A percentile compares a stretch with the other conserved stretches of the same genome.
Evolutionary conservation across 2,888 invertebrate species (phyloP).

Genomic region (Orthonychiurus folsomi): DNA sequence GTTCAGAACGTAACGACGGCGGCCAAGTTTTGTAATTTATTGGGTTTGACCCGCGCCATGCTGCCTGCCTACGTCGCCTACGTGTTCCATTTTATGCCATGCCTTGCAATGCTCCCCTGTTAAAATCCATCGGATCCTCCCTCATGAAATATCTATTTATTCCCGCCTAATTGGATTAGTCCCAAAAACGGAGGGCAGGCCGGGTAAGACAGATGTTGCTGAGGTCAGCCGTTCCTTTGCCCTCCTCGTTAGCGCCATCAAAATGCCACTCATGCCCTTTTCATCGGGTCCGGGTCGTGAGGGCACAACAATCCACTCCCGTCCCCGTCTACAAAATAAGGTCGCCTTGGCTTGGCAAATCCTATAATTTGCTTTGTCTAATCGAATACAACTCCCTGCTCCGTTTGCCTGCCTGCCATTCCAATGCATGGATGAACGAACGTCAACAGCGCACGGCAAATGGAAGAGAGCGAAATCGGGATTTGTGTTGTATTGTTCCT

Average conservation of each 20-base stretch:
- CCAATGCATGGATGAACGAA: no score
- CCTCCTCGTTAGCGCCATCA: neutral
- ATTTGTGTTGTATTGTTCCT: no score
- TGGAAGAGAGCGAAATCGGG: no score
- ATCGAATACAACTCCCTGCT: neutral
- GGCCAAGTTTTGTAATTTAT: neutral
- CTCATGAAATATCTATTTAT: conserved; percentile 1
- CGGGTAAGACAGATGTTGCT: neutral
- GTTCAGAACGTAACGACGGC: neutral
- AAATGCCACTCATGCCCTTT: neutral
- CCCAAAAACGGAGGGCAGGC: neutral
- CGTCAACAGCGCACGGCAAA: no score
- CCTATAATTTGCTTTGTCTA: neutral
- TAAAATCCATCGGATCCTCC: neutral
- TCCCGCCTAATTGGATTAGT: neutral
- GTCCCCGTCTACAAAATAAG: neutral
- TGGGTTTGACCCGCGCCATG: neutral
- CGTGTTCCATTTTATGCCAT: no score
- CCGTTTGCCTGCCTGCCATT: neutral
- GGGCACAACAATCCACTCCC: neutral
- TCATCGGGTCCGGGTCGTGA: neutral
- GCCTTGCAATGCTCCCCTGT: no score
- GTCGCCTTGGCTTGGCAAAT: no score
- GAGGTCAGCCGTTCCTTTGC: neutral
- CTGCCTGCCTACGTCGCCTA: no score